Conservation (phyloP, 2,888 invertebrate species). For the Hirtodrosophila confusa region DNA sequence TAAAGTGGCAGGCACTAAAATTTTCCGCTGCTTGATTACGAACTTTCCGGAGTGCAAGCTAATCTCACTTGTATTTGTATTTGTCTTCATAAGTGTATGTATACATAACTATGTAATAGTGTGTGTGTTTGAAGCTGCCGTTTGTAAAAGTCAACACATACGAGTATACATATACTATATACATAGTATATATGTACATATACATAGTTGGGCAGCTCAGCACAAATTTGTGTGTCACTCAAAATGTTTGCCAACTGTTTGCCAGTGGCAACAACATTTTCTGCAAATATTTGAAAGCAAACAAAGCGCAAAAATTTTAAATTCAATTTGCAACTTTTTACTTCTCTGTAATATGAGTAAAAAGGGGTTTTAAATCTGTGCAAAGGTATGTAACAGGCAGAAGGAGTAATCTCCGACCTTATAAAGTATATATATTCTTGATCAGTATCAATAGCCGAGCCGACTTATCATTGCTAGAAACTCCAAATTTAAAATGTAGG, state of each 20-base stretch:
- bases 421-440: too few species aligned
- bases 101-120: neutral
- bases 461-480: too few species aligned
- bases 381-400: too few species aligned
- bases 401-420: too few species aligned
- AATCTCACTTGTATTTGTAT: constrained; percentile 39
- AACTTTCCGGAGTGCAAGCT: constrained; percentile 23
- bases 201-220: constrained; percentile 21
- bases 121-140: neutral
- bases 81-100: constrained; percentile 24
- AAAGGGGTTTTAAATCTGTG: too few species aligned
- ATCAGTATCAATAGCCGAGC: too few species aligned
- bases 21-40: constrained; percentile 40
- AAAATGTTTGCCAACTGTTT: constrained; percentile 50
- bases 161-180: too few species aligned
- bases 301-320: constrained; percentile 12
- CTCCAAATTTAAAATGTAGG: too few species aligned
- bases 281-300: constrained; percentile 31
- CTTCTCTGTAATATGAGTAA: too few species aligned
- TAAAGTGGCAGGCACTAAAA: constrained; percentile 55
- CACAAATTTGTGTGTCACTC: constrained; percentile 38
- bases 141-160: constrained; percentile 11
- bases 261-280: constrained; percentile 8
- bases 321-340: constrained; percentile 19
- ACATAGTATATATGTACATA: too few species aligned